Evolutionary conservation across 2,888 invertebrate genomes (phyloP).

Genomic region (Mythimna lalbum): DNA sequence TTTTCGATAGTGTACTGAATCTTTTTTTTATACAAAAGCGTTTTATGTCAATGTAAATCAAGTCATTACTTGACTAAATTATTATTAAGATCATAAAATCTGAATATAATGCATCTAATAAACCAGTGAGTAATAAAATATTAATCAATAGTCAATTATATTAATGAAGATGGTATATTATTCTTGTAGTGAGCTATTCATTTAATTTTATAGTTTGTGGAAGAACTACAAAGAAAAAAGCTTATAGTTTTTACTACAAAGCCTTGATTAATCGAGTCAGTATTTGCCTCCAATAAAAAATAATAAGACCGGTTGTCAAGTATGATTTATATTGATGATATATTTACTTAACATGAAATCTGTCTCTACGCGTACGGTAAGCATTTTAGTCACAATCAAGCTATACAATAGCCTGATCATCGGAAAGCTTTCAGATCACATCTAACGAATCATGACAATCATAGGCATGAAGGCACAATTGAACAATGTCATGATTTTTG

Average conservation of each 20-base stretch:
- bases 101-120: not conserved
- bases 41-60: not conserved
- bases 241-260: not conserved
- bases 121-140: not conserved
- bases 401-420: slow-evolving; percentile 52
- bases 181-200: not conserved
- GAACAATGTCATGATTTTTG: slow-evolving; percentile 73
- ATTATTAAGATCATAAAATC: slow-evolving; percentile 3
- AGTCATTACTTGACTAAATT: not conserved
- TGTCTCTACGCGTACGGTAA: not conserved
- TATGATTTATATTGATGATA: slow-evolving; percentile 17
- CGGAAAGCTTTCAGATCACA: slow-evolving; percentile 57
- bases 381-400: slow-evolving; percentile 38
- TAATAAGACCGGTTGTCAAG: not conserved
- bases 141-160: slow-evolving; percentile 9
- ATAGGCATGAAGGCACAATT: slow-evolving; percentile 51
- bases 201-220: not conserved
- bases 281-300: not conserved
- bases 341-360: slow-evolving; percentile 19
- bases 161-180: not conserved
- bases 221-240: not conserved
- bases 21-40: not conserved
- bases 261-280: slow-evolving; percentile 3
- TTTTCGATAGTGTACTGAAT: not conserved
- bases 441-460: slow-evolving; percentile 55